A percentile compares a stretch with the other conserved stretches of the same genome.
These are phyloP conservation scores for Tetropium fuscum DNA, from an alignment of 2,888 invertebrate species.

Conservation along the genomic window DNA sequence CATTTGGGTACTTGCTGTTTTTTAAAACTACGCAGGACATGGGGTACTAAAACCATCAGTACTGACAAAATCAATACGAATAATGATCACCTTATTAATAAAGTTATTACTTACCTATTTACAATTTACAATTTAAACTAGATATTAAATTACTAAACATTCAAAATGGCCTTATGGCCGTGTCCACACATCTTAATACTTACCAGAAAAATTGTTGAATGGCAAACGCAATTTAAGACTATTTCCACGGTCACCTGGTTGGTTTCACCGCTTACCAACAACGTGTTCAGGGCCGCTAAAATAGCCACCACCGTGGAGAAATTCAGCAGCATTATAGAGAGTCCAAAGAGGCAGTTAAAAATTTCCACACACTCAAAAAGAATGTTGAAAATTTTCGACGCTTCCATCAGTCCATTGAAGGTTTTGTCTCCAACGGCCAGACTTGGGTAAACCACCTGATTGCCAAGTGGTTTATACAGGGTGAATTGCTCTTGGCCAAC, in stretches of 20 bases:
- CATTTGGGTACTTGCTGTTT: no score
- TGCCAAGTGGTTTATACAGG: constrained; percentile 3
- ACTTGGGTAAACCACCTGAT: constrained; percentile 1
- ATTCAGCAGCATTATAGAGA: constrained; percentile 32
- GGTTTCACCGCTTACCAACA: constrained; percentile 29
- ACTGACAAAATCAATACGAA: no score
- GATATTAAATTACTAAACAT: no score
- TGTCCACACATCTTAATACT: constrained; percentile 15
- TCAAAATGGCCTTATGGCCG: no score
- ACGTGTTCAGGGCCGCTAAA: constrained; percentile 29
- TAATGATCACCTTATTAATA: no score
- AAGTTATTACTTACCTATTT: no score
- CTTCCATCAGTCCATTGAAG: constrained; percentile 27
- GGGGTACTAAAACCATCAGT: no score
- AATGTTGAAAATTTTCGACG: constrained; percentile 34
- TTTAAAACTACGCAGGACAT: no score
- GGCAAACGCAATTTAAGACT: constrained; percentile 22
- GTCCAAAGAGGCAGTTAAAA: constrained; percentile 34
- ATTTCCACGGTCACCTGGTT: constrained; percentile 30
- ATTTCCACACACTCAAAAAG: constrained; percentile 36
- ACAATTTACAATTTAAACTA: no score
- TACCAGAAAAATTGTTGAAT: constrained; percentile 32
- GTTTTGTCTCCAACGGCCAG: constrained; percentile 25
- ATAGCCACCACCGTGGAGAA: constrained; percentile 31
- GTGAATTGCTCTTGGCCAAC: constrained; percentile 4